Base-by-base conservation (phyloP, 2,113 vertebrate species). In the Sardina pilchardus region DNA sequence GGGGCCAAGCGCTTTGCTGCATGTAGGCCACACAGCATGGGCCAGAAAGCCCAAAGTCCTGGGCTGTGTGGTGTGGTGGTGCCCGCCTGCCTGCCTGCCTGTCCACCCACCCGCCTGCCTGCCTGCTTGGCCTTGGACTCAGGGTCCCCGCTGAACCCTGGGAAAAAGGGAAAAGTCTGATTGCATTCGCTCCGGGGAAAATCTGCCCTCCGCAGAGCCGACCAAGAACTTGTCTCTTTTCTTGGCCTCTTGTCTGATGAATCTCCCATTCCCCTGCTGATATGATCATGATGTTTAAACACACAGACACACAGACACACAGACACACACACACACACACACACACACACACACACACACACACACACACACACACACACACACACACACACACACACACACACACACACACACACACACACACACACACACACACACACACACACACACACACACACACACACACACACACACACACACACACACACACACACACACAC, bases 331-430 rank as follows among this genome's bases (percentile, higher is more conserved):
- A 63, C 21, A 30, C 71, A 14, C 71, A 78, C 30, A 78, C 30
- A 75, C 71, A 75, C 71, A 75, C 26, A 75, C 71, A 75, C 71
- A 36, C 71, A 78, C 71, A 78, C 71, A 78, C 71, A 78, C 30
- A 26, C n/a, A 71, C 30, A 71, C 24, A 26, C 0, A 63, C 59
- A 63, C 21, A 30, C 71, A 14, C 71, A 78, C 30, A 78, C 30
- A 75, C 71, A 75, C 71, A 75, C 26, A 75, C 71, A 75, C 71
- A 36, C 71, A 78, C 71, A 78, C 71, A 78, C 71, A 78, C 30
- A 26, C n/a, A 71, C 30, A 71, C 24, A 26, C 0, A 63, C 59
- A 63, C 21, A 30, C 71, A 14, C 71, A 78, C 30, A 78, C 30
- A 75, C 71, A 75, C 71, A 75, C 26, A 75, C 71, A 75, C 71